Base-by-base conservation (phyloP, 2,113 vertebrate species). In the Tenrec ecaudatus region DNA sequence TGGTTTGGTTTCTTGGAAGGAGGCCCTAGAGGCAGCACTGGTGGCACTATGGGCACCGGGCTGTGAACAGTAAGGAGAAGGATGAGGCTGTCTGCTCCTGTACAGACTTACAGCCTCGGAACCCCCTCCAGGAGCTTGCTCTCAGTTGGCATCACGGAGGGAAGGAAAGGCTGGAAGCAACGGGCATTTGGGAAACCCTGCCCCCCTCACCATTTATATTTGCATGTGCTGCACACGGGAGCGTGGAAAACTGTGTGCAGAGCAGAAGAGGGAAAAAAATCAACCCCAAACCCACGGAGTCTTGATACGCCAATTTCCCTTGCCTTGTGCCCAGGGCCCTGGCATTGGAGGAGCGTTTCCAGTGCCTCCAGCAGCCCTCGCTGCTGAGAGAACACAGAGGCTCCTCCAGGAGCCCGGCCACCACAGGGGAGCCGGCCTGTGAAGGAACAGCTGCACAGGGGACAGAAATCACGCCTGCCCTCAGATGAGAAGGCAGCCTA, bases 401-500 rank as follows among this genome's bases (percentile, higher is more conserved):
- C 62, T 47, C n/a, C 79, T 19, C 22, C 20, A 3, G 2, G 3
- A 29, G 43, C 3, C 15, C 62, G 40, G 64, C 53, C 22, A 62
- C 27, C 66, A 76, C 33, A 16, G 47, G 71, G 75, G 62, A 36
- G 29, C 33, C 2, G 33, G 78, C 58, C 47, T 2, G 12, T 1
- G 78, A 79, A 40, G 0, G 9, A 84, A 86, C 40, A 95, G 83
- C 92, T 92, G 96, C 81, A 17, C 71, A 64, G 71, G 66, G 81
- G 69, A 90, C 93, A 92, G 86, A 95, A 84, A 93, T 93, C 93
- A 94, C 31, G 57, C 36, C 88, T 71, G 64, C 84, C 88, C 86
- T 68, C 80, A 60, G n/a, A 36, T 81, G 92, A 83, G 82, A 88
- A 92, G 2, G 75, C 53, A 77, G 92, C 58, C 60, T 73, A 79